Percentiles rank a stretch among this genome's conserved stretches.
phyloP scores from a whole-genome alignment of 2,888 invertebrate genomes.

The Thymelicus acteon region DNA sequence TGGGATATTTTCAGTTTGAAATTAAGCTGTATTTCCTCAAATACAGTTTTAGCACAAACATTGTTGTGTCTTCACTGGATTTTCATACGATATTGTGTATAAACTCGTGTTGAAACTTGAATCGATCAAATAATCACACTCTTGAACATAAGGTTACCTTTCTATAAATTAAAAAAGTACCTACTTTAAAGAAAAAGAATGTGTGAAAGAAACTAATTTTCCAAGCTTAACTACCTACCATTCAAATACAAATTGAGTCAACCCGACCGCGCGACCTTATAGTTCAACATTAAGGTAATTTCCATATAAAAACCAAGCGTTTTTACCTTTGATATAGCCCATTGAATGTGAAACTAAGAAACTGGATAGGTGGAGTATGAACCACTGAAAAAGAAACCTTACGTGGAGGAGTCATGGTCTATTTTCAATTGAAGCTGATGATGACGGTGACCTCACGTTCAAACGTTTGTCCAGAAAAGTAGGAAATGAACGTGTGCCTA shows the following conservation, averaged over 20 bases:
- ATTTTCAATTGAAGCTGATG: background rate
- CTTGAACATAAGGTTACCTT: no score
- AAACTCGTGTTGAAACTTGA: no score
- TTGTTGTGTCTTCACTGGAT: no score
- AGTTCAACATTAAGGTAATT: background rate
- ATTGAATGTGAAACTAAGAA: constrained; percentile 4
- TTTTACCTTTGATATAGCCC: background rate
- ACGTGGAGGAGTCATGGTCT: background rate
- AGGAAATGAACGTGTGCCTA: constrained; percentile 25
- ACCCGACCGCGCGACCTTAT: background rate
- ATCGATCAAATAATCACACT: no score
- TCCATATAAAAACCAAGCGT: background rate
- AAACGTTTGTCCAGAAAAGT: constrained; percentile 26
- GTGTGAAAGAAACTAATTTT: background rate
- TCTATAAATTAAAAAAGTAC: no score
- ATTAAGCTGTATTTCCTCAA: no score
- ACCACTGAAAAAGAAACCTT: background rate
- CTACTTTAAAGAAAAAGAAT: background rate
- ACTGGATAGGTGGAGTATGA: background rate
- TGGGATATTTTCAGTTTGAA: background rate
- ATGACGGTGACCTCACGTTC: constrained; percentile 14
- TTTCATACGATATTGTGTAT: no score
- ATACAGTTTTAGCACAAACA: no score
- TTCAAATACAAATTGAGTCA: background rate
- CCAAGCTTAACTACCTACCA: background rate